These are phyloP conservation scores for Chrysochloris asiatica DNA, from an alignment of 2,113 vertebrate genomes.

Conservation along the genomic window DNA sequence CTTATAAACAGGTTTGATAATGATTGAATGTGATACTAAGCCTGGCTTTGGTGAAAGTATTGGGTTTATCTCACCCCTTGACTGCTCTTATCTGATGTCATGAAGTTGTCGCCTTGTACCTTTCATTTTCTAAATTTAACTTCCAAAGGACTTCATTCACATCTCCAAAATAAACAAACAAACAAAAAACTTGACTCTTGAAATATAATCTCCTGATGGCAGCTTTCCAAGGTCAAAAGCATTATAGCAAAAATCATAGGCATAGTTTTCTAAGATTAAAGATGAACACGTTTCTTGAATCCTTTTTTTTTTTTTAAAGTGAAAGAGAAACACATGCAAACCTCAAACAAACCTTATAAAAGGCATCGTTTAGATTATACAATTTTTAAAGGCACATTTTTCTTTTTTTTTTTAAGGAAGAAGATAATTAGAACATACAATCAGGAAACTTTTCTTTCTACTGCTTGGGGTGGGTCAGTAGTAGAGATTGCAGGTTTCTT, in stretches of 20 bases:
- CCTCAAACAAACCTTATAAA: no score
- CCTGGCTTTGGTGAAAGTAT: background rate
- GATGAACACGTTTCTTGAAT: background rate
- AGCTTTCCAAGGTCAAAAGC: background rate
- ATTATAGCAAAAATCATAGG: background rate
- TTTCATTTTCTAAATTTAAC: background rate
- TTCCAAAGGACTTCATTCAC: background rate
- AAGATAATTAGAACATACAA: background rate
- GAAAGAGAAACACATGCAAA: background rate
- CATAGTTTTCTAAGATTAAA: conserved; percentile 15
- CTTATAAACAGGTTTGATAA: background rate
- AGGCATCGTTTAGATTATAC: background rate
- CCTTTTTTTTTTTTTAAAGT: background rate
- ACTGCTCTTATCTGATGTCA: background rate
- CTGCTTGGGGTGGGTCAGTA: background rate
- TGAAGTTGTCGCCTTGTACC: background rate
- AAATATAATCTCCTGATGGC: background rate
- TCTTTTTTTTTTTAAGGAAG: conserved; percentile 3
- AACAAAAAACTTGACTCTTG: conserved; percentile 27
- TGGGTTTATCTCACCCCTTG: conserved; percentile 31
- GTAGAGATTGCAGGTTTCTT: background rate
- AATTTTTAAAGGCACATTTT: background rate
- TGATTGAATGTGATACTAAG: background rate
- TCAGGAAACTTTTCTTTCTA: background rate
- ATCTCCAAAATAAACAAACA: conserved; percentile 4